phyloP scores from a whole-genome alignment of 2,888 invertebrate species.

The Netelia melanura region DNA sequence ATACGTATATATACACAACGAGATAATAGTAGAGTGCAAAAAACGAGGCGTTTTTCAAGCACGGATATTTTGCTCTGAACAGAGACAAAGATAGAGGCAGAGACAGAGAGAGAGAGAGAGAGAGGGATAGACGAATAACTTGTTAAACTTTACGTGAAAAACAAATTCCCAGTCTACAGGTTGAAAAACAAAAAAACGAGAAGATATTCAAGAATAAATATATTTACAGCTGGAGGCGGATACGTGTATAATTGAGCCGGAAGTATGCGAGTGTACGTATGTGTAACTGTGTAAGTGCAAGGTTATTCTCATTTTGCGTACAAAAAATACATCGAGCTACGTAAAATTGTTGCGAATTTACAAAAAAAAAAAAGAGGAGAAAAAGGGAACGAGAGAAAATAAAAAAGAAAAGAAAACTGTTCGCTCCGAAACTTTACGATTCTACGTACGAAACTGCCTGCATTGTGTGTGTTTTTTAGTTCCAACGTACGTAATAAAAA shows the following conservation, averaged over 20 bases:
- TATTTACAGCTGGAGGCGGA: conserved; percentile 35
- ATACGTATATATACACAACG: conserved; percentile 29
- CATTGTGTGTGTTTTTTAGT: neutral
- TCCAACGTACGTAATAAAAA: neutral
- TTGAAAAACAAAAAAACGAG: conserved; percentile 24
- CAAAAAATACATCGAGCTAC: conserved; percentile 60
- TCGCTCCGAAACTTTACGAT: neutral
- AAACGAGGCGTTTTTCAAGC: conserved; percentile 57
- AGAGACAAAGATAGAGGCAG: conserved; percentile 20
- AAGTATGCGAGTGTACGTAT: conserved; percentile 29
- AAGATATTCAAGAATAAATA: conserved; percentile 42
- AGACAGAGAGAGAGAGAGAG: conserved; percentile 15
- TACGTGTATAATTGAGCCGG: conserved; percentile 18
- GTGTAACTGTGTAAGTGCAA: conserved; percentile 17
- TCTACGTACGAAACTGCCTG: neutral
- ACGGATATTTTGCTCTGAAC: conserved; percentile 49
- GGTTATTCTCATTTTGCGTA: conserved; percentile 12
- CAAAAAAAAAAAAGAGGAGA: no score
- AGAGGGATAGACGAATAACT: neutral
- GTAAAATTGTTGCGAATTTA: conserved; percentile 36
- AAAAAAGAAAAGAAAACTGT: conserved; percentile 6
- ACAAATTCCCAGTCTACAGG: conserved; percentile 23
- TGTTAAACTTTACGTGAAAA: conserved; percentile 16
- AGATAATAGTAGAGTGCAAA: conserved; percentile 55
- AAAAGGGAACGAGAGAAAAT: neutral